Evolutionary conservation across 1,140 invertebrate species (phyloP), one percentile per base, ranked within the genome.

Genomic region (Calycopis cecrops): DNA sequence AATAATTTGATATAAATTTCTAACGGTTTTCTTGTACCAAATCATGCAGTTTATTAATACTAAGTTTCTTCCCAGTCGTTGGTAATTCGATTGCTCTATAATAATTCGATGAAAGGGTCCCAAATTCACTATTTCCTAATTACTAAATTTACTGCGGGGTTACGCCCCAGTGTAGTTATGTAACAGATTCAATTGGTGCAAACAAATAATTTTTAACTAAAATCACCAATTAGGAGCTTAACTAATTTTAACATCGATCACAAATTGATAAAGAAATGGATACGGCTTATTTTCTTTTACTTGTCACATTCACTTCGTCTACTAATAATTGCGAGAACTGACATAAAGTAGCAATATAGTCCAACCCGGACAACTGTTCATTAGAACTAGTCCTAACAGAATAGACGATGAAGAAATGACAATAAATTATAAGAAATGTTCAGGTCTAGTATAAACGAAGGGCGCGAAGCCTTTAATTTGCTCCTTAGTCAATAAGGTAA

Each of bases 71-170:
- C 52, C 52, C 34, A 42, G 52, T 44, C 49, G 59, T 65, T 61
- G 59, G 60, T 64, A 65, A 74, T 74, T 65, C 54, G 61, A 67
- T 74, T 64, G 63, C 59, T 59, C 60, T 61, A 63, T 66, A 60
- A 65, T 67, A 72, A 72, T 68, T 67, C 67, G 61, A 60, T 71
- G 62, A 73, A 75, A 73, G 79, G 79, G 67, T 77, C 61, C 54
- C 73, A 55, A 73, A 76, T 73, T 71, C 75, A 85, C 79, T 83
- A 85, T 85, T 85, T 85, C 81, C 81, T 83, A 73, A 81, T 80
- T 62, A 73, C 59, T 60, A 59, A 67, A 66, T 65, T 62, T 59
- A 60, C 52, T 11, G 48, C 58, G 48, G 59, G 63, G 62, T n/a
- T 62, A 67, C 52, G 53, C 58, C 47, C 60, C 60, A 58, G 53